phyloP scores from a whole-genome alignment of 2,888 invertebrate genomes.

The Zelleria hepariella region DNA sequence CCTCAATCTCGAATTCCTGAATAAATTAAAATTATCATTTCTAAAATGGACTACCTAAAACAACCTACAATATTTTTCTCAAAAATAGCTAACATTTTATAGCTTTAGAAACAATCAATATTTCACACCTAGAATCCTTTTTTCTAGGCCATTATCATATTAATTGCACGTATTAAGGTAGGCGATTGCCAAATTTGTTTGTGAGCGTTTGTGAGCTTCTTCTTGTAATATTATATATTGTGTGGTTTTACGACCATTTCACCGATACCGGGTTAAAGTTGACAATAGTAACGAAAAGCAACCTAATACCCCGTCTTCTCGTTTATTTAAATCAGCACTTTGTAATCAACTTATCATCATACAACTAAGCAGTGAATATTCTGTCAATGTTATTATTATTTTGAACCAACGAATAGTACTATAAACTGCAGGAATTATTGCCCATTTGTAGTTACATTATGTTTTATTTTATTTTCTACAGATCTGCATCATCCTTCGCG shows the following conservation, averaged over 20 bases:
- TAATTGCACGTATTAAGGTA: neutral
- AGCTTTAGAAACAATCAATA: neutral
- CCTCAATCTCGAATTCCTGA: neutral
- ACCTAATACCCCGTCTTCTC: neutral
- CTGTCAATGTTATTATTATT: too few species aligned
- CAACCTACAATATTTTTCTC: neutral
- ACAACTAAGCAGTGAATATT: neutral
- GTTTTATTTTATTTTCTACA: too few species aligned
- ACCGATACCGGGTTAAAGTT: neutral
- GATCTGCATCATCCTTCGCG: too few species aligned
- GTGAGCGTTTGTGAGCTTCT: neutral
- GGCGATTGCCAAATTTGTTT: neutral
- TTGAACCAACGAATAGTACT: too few species aligned
- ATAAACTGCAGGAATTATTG: too few species aligned
- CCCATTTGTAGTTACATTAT: too few species aligned
- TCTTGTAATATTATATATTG: neutral
- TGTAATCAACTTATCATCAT: neutral
- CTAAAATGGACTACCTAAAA: neutral
- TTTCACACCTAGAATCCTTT: neutral
- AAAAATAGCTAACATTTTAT: neutral
- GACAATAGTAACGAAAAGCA: neutral
- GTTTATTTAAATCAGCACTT: neutral
- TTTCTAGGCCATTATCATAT: neutral
- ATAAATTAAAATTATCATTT: neutral
- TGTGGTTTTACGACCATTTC: neutral